Conservation (phyloP, 2,797 vertebrate genomes). For the Amblyraja radiata region DNA sequence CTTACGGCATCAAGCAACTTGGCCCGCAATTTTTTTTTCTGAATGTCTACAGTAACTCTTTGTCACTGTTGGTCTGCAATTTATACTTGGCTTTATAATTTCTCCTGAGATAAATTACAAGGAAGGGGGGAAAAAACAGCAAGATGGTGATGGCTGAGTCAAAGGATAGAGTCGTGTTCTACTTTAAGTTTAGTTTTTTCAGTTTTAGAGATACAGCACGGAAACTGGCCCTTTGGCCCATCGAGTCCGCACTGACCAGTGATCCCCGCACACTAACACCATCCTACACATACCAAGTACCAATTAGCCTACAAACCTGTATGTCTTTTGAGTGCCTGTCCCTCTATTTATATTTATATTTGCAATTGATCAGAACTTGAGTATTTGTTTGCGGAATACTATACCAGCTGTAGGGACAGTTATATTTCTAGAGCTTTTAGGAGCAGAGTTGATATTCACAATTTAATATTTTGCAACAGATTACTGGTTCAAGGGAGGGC, state of each 20-base stretch:
- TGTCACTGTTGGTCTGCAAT: not conserved
- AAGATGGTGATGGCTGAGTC: not conserved
- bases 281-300: too few species aligned
- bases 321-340: not conserved
- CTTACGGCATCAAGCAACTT: not conserved
- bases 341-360: not conserved
- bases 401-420: not conserved
- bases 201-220: too few species aligned
- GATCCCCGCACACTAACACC: too few species aligned
- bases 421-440: not conserved
- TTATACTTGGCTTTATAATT: not conserved
- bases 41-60: not conserved
- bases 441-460: not conserved
- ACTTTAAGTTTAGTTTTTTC: too few species aligned
- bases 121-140: not conserved
- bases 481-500: not conserved
- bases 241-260: too few species aligned
- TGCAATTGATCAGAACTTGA: not conserved
- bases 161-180: not conserved
- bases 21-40: not conserved
- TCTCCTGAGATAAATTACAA: not conserved
- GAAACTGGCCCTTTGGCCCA: too few species aligned
- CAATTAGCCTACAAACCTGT: too few species aligned
- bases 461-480: not conserved
- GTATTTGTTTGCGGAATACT: not conserved